Conservation (phyloP, 1,140 invertebrate genomes). For the Lepidurus couesii region DNA sequence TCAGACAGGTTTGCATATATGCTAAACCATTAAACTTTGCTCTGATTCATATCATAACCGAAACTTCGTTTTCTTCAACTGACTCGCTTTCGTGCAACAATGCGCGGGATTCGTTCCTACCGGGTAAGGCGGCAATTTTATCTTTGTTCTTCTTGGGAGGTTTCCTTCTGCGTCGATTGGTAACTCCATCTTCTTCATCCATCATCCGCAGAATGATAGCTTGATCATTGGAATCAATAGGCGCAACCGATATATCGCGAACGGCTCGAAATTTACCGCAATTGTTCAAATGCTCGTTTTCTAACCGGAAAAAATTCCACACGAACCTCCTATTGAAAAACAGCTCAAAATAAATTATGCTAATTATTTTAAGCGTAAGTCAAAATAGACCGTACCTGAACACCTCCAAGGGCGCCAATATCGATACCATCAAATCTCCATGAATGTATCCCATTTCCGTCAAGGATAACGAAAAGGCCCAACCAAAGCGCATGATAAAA, state of each 20-base stretch:
- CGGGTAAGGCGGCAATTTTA: conserved; percentile 38
- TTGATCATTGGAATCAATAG: conserved; percentile 89
- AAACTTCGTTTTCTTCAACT: conserved; percentile 43
- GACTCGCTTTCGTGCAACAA: conserved; percentile 52
- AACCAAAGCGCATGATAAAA: conserved; percentile 84
- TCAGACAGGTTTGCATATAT: too few species aligned
- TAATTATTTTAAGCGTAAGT: conserved; percentile 9
- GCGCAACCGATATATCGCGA: conserved; percentile 94
- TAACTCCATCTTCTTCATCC: conserved; percentile 84
- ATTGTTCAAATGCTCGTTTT: conserved; percentile 98
- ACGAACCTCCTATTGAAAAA: conserved; percentile 73
- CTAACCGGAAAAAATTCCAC: conserved; percentile 99
- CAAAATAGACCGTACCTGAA: conserved; percentile 58
- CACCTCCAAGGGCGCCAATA: conserved; percentile 88
- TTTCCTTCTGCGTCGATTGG: conserved; percentile 62
- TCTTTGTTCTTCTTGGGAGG: conserved; percentile 45
- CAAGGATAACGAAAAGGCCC: conserved; percentile 80
- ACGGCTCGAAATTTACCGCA: conserved; percentile 99
- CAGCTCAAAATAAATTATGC: background rate
- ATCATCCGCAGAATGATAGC: conserved; percentile 87
- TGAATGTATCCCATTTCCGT: conserved; percentile 74
- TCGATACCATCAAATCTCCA: conserved; percentile 77
- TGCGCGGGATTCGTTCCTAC: conserved; percentile 44
- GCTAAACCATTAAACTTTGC: background rate
- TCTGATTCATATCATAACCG: background rate